Conservation (phyloP, 2,113 vertebrate species). For the Notothenia rossii region DNA sequence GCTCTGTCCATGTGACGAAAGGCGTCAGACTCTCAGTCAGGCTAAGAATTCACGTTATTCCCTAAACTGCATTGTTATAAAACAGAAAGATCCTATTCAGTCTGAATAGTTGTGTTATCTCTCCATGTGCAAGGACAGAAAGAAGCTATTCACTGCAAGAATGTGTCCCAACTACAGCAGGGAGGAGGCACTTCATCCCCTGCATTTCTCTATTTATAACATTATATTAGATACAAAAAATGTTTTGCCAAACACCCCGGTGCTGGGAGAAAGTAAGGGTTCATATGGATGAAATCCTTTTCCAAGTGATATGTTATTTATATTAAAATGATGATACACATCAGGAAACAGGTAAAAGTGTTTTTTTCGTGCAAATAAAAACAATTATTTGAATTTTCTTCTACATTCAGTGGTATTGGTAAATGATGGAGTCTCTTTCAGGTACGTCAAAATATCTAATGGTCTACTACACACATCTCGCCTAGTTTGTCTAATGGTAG, state of each 20-base stretch:
- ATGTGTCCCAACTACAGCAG: neutral
- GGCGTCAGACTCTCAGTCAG: neutral
- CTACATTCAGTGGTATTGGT: neutral
- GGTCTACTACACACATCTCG: neutral
- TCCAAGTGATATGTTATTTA: neutral
- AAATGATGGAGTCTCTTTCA: too few species aligned
- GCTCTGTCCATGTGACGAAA: constrained; percentile 15
- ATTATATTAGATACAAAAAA: neutral
- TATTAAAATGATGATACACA: neutral
- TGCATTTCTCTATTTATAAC: neutral
- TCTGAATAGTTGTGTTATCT: neutral
- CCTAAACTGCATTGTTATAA: constrained; percentile 8
- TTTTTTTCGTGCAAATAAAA: neutral
- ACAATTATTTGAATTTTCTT: too few species aligned
- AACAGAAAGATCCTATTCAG: constrained; percentile 38
- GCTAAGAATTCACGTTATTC: neutral
- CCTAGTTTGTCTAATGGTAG: too few species aligned
- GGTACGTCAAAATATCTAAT: neutral
- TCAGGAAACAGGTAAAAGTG: neutral
- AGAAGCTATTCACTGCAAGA: constrained; percentile 17
- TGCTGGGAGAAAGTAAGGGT: neutral
- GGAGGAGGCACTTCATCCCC: neutral
- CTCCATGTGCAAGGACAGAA: neutral
- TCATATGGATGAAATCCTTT: neutral
- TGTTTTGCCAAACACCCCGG: neutral